Percentiles rank a stretch among this genome's conserved stretches.
These are phyloP conservation scores for Pygmarrhopalites habei DNA, from an alignment of 1,140 invertebrate species.

Conservation along the genomic window DNA sequence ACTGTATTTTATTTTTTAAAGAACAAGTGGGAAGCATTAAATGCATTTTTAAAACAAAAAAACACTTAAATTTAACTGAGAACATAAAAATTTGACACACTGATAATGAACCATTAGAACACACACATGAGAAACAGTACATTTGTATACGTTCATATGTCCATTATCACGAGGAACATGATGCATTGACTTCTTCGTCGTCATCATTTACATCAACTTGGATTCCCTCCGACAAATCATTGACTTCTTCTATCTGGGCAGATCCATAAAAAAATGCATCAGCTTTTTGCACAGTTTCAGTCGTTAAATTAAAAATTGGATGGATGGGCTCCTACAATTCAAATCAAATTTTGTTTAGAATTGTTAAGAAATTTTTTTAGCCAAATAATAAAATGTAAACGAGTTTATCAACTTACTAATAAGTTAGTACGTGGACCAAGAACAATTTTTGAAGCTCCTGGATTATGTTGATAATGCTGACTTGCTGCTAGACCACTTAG, in stretches of 20 bases:
- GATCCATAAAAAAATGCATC: conserved; percentile 15
- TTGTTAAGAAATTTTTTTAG: background rate
- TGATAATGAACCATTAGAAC: too few species aligned
- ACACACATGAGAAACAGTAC: too few species aligned
- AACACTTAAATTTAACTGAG: too few species aligned
- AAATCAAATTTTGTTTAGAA: background rate
- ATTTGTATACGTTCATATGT: too few species aligned
- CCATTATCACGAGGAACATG: too few species aligned
- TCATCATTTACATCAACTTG: too few species aligned
- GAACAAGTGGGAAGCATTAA: too few species aligned
- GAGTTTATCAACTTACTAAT: conserved; percentile 48
- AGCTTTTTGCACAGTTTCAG: conserved; percentile 44
- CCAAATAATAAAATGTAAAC: conserved; percentile 9
- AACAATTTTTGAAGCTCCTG: conserved; percentile 48
- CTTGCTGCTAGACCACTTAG: conserved; percentile 90
- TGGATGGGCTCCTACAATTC: conserved; percentile 50
- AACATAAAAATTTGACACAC: too few species aligned
- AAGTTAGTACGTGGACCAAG: conserved; percentile 56
- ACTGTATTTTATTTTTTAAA: too few species aligned
- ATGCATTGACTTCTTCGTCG: too few species aligned
- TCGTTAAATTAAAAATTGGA: conserved; percentile 59
- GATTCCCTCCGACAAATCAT: conserved; percentile 6
- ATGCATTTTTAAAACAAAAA: too few species aligned
- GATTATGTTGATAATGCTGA: conserved; percentile 84
- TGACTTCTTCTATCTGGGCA: background rate